Percentiles rank a stretch among this genome's conserved stretches.
Conservation (phyloP, 1,140 invertebrate species). For the Dendroctonus valens region DNA sequence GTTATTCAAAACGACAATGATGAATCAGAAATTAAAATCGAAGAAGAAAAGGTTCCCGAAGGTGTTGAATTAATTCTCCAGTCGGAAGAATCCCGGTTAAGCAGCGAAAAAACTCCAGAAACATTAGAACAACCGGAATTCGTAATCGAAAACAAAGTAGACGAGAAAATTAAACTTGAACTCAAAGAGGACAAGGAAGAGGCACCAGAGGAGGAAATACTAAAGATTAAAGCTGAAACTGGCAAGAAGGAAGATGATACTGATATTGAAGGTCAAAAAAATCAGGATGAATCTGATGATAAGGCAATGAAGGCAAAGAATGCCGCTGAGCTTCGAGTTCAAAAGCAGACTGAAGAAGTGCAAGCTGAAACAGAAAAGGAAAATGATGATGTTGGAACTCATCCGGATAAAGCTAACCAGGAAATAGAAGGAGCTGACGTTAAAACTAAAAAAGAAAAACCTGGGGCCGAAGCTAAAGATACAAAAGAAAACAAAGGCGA, state of each 20-base stretch:
- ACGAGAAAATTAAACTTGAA: constrained; percentile 5
- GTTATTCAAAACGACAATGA: constrained; percentile 8
- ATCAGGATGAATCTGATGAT: constrained; percentile 31
- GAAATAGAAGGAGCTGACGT: constrained; percentile 35
- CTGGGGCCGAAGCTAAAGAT: constrained; percentile 35
- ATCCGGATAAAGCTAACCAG: constrained; percentile 30
- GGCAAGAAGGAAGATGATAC: constrained; percentile 35
- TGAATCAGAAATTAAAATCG: constrained; percentile 1
- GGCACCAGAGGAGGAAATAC: constrained; percentile 2
- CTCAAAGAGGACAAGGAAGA: constrained; percentile 11
- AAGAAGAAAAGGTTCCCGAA: constrained; percentile 9
- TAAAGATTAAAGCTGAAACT: constrained; percentile 29
- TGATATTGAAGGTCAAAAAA: constrained; percentile 36
- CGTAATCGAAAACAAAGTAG: constrained; percentile 12
- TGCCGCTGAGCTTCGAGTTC: constrained; percentile 36
- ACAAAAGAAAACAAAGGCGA: constrained; percentile 36
- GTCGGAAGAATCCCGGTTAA: constrained; percentile 2
- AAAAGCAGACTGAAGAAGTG: constrained; percentile 33
- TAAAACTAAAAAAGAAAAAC: constrained; percentile 22
- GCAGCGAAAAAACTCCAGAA: background rate
- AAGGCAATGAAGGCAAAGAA: constrained; percentile 23
- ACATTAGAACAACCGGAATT: background rate
- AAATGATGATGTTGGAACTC: constrained; percentile 28
- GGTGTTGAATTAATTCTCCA: constrained; percentile 9
- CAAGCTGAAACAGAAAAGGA: constrained; percentile 37